Percentiles rank a stretch among this genome's conserved stretches.
phyloP scores from a whole-genome alignment of 92 coral and sea anemone species.

The Epizoanthus ramosus region DNA sequence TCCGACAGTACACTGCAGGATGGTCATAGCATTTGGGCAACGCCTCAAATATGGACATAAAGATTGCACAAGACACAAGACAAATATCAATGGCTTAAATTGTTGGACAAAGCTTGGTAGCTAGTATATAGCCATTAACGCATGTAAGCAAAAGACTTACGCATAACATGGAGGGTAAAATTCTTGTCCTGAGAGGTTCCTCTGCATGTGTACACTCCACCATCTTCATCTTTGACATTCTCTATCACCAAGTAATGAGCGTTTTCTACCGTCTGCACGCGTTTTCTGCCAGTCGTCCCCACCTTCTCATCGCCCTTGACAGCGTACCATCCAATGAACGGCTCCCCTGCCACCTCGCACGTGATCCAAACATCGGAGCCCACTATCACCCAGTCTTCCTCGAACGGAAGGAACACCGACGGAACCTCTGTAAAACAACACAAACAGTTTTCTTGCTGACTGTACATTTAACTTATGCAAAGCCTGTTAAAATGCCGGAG shows the following conservation, averaged over 20 bases:
- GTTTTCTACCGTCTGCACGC: background rate
- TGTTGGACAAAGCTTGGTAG: too few species aligned
- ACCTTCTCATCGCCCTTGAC: background rate
- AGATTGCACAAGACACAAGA: too few species aligned
- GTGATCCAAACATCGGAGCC: background rate
- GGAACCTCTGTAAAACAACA: background rate
- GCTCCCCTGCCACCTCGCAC: background rate
- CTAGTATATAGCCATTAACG: too few species aligned
- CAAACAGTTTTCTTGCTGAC: too few species aligned
- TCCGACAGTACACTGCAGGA: too few species aligned
- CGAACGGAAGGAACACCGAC: background rate
- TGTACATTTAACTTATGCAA: too few species aligned
- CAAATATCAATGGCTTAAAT: too few species aligned
- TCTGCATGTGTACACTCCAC: background rate
- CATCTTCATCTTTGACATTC: background rate
- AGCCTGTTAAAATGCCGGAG: too few species aligned
- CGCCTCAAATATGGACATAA: too few species aligned
- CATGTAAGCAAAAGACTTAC: background rate
- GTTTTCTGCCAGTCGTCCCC: background rate
- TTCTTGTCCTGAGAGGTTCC: slow-evolving; percentile 15
- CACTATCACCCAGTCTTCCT: background rate
- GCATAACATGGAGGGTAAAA: slow-evolving; percentile 1
- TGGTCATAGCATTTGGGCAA: too few species aligned
- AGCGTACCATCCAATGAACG: background rate
- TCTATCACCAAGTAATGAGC: background rate